Percentiles rank a stretch among this genome's conserved stretches.
These are phyloP conservation scores for Poeciliopsis prolifica DNA, from an alignment of 2,113 vertebrate genomes.

Conservation along the genomic window DNA sequence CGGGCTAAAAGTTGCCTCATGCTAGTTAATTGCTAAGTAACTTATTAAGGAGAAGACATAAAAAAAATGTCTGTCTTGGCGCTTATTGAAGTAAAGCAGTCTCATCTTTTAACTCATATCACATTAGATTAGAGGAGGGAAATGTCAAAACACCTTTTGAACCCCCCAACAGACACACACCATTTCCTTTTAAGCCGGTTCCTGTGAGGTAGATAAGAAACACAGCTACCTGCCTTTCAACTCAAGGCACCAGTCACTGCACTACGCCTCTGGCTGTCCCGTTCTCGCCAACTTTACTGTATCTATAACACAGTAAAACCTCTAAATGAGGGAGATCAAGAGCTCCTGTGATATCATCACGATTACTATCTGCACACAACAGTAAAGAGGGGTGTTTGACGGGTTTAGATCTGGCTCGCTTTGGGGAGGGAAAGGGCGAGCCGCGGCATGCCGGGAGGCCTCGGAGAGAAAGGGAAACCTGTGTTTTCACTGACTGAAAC, in stretches of 20 bases:
- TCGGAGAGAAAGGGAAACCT: slow-evolving; percentile 70
- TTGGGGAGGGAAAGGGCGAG: slow-evolving; percentile 53
- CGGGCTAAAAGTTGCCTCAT: no score
- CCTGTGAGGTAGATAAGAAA: slow-evolving; percentile 37
- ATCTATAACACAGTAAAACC: slow-evolving; percentile 69
- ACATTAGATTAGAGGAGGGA: slow-evolving; percentile 51
- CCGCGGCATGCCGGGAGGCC: slow-evolving; percentile 56
- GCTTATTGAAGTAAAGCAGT: background rate
- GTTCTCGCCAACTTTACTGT: slow-evolving; percentile 50
- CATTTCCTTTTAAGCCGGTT: slow-evolving; percentile 26
- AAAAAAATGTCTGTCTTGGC: background rate
- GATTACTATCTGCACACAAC: slow-evolving; percentile 60
- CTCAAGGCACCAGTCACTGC: slow-evolving; percentile 5
- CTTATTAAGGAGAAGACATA: no score
- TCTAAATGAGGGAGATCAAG: slow-evolving; percentile 67
- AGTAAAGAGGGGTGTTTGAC: slow-evolving; percentile 50
- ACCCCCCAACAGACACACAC: slow-evolving; percentile 5
- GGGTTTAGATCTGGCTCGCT: slow-evolving; percentile 56
- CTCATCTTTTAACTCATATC: slow-evolving; percentile 18
- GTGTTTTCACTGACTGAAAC: slow-evolving; percentile 68
- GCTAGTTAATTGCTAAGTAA: no score
- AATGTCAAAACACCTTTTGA: slow-evolving; percentile 42
- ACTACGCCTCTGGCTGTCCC: slow-evolving; percentile 47
- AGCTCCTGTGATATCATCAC: slow-evolving; percentile 60
- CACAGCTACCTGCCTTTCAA: slow-evolving; percentile 47